Evolutionary conservation across 2,888 invertebrate species (phyloP).

Genomic region (Horisme vitalbata): DNA sequence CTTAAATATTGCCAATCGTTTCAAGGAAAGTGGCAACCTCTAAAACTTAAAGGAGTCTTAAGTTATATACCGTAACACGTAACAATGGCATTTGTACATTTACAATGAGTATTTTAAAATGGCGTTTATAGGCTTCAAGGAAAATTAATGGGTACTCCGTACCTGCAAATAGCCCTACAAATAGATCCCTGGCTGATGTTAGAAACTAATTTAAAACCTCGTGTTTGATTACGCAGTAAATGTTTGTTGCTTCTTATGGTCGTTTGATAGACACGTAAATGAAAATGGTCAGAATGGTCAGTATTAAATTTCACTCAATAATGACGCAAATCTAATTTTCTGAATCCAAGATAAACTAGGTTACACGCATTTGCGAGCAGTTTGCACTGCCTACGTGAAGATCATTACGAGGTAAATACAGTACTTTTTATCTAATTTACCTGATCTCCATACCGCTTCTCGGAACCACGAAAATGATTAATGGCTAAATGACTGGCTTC

Average conservation of each 20-base stretch:
- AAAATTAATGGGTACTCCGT: too few relatives aligned
- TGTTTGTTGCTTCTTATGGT: conserved; percentile 7
- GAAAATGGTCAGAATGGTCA: conserved; percentile 18
- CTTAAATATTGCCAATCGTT: too few relatives aligned
- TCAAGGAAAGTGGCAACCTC: conserved; percentile 35
- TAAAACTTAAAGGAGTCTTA: conserved; percentile 32
- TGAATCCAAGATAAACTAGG: conserved; percentile 24
- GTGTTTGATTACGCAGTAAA: conserved; percentile 2
- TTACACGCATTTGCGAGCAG: conserved; percentile 25
- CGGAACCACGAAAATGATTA: conserved; percentile 30
- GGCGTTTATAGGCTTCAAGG: too few relatives aligned
- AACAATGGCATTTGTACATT: conserved; percentile 17
- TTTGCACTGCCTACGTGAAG: conserved; percentile 26
- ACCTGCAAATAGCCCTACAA: too few relatives aligned
- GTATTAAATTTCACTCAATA: conserved; percentile 30
- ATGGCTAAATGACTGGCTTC: conserved; percentile 26
- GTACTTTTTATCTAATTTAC: conserved; percentile 26
- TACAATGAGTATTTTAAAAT: too few relatives aligned
- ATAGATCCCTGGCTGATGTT: neutral
- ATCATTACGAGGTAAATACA: conserved; percentile 25
- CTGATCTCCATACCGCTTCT: conserved; percentile 25
- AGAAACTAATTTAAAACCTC: conserved; percentile 3
- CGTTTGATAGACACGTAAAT: conserved; percentile 10
- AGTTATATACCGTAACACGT: conserved; percentile 21
- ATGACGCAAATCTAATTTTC: conserved; percentile 32